Base-by-base conservation (phyloP, 2,113 vertebrate species). In the Acinonyx jubatus region DNA sequence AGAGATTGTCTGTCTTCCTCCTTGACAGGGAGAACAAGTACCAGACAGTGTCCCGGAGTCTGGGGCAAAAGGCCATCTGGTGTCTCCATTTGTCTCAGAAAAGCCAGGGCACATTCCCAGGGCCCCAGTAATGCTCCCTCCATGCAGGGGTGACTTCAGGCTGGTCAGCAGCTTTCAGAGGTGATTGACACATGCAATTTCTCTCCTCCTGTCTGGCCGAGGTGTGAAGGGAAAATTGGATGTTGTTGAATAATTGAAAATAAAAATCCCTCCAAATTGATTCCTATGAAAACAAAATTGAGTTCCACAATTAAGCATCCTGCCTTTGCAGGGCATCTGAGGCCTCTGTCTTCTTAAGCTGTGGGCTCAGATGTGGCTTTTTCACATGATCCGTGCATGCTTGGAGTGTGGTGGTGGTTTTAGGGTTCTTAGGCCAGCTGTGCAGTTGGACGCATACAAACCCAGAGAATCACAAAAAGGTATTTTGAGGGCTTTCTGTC, bases 211-310 rank as follows among this genome's bases (percentile, higher is more conserved):
- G 90, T 94, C 97, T 97, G 81, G 95, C 90, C 2, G 76, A 94
- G 97, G 97, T 98, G 45, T 92, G 83, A 93, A 98, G 94, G 92
- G 94, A 98, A 98, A 98, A 98, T 98, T 97, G 97, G 97, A 97
- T 98, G 97, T 85, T 97, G 97, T 81, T 98, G 97, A 98, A 98
- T 98, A 98, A 98, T 98, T 98, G 97, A 98, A 98, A 98, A 98
- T 97, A 97, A 98, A 98, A 98, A 98, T 98, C 97, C 96, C 84
- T 97, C 88, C 25, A 96, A 98, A 98, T 96, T 98, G 97, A 98
- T 98, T 98, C 97, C 90, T 91, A 95, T 97, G 97, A 98, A 98
- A 98, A 97, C 96, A 98, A 97, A 98, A 98, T 95, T 94, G 97
- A 95, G 97, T 97, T 93, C 90, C 96, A 97, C 97, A 98, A 98